A percentile compares a stretch with the other conserved stretches of the same genome.
Evolutionary conservation across 2,888 invertebrate genomes (phyloP).

Genomic region (Bruchidius siliquastri): DNA sequence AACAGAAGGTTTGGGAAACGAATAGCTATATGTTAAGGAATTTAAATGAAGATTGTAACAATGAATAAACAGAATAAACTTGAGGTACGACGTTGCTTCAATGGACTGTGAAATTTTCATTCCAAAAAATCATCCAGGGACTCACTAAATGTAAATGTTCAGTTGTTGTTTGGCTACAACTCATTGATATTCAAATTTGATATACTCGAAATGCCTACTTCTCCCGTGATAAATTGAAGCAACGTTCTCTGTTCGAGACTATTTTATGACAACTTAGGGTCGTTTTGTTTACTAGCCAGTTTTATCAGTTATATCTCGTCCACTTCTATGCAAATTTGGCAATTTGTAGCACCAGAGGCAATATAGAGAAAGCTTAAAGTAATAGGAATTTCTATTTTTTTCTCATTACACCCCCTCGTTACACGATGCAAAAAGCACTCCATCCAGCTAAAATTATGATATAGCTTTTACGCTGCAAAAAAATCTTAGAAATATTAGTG

Average conservation of each 20-base stretch:
- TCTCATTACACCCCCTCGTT: no score
- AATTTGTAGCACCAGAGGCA: neutral
- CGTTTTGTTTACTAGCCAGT: neutral
- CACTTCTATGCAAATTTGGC: neutral
- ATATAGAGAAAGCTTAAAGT: neutral
- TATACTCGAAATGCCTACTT: neutral
- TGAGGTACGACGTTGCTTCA: no score
- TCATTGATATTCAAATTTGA: neutral
- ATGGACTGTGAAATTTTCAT: no score
- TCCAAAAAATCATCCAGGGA: no score
- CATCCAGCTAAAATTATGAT: no score
- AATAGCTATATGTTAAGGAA: no score
- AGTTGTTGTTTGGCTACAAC: neutral
- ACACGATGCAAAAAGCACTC: no score
- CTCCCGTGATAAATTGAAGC: neutral
- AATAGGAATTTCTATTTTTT: neutral
- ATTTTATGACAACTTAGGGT: neutral
- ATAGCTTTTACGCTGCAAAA: no score
- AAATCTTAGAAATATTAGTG: no score
- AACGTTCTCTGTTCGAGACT: neutral
- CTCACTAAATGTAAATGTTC: neutral
- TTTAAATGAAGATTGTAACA: no score
- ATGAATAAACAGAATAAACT: no score
- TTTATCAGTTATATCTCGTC: neutral
- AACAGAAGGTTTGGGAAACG: no score